Evolutionary conservation across 2,113 vertebrate species (phyloP), one percentile per base, ranked within the genome.

Genomic region (Sceloporus tristichus): DNA sequence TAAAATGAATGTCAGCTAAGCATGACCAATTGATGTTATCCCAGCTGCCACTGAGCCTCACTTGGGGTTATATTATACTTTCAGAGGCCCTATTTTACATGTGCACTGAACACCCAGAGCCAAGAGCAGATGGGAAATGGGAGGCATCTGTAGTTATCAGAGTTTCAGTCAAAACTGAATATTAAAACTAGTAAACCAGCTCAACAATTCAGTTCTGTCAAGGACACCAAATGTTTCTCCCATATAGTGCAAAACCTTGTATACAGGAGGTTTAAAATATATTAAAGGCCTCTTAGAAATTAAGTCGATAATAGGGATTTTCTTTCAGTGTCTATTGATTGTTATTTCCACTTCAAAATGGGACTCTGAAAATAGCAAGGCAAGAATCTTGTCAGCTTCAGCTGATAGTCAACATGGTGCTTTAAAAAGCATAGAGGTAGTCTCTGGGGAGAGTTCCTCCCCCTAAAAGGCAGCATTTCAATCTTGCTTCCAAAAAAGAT

Each of bases 1-100:
- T 97, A 97, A 97, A 97, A 97, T 96, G 96, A 96, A 96, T 95
- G 96, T 95, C 97, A 97, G 96, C 95, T 97, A 96, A 98, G 96
- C 97, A 96, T 96, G 95, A 97, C 96, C 97, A 96, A 97, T 97
- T 96, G 96, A 97, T 97, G 97, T 95, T 96, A 96, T 95, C 96
- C 96, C 97, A 97, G 97, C 97, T 98, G 97, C 97, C 91, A 59
- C 92, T 0, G 73, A 95, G 95, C 92, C 96, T 94, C 96, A 94
- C 96, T 96, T 94, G 96, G 95, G 97, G 96, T 97, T 96, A 94
- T 27, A 94, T 95, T 95, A 95, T 90, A 90, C 93, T 92, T 96
- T 95, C 94, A 96, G 93, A 95, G 93, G 93, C 95, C 92, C 87
- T 74, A 4, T 14, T 74, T 83, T 97, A 87, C 96, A 96, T 95